These are phyloP conservation scores for Machimus atricapillus DNA, from an alignment of 2,888 invertebrate genomes.

Conservation along the genomic window DNA sequence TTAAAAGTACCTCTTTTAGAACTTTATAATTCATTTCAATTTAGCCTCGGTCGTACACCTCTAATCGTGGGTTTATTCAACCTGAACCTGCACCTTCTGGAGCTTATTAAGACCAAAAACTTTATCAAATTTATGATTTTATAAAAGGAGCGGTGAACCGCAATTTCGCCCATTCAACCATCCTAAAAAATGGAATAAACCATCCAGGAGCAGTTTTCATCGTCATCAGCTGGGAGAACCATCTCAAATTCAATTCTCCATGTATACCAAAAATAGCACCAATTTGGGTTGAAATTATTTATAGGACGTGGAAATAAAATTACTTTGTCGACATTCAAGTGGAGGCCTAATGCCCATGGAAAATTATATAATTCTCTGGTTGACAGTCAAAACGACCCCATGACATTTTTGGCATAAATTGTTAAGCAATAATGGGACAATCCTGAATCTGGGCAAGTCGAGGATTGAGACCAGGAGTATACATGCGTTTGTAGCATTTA, in stretches of 20 bases:
- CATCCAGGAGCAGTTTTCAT: neutral
- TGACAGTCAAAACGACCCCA: neutral
- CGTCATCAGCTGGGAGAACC: neutral
- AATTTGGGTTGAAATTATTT: neutral
- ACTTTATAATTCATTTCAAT: neutral
- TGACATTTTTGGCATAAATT: slow-evolving; percentile 5
- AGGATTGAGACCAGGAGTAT: neutral
- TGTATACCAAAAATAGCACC: neutral
- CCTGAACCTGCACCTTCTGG: neutral
- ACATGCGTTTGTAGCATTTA: neutral
- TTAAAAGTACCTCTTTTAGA: neutral
- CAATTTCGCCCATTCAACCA: neutral
- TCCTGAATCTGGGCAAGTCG: neutral
- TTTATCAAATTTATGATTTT: neutral
- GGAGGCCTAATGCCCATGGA: neutral
- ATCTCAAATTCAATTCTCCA: neutral
- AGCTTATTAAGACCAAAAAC: neutral
- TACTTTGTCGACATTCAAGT: neutral
- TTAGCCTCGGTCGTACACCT: neutral
- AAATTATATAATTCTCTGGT: neutral
- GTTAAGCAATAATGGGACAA: neutral
- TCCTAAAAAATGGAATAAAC: neutral
- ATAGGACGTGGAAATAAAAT: neutral
- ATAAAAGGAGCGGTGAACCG: neutral
- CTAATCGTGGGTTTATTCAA: neutral